Base-by-base conservation (phyloP, 2,113 vertebrate genomes). In the Lasiurus borealis region DNA sequence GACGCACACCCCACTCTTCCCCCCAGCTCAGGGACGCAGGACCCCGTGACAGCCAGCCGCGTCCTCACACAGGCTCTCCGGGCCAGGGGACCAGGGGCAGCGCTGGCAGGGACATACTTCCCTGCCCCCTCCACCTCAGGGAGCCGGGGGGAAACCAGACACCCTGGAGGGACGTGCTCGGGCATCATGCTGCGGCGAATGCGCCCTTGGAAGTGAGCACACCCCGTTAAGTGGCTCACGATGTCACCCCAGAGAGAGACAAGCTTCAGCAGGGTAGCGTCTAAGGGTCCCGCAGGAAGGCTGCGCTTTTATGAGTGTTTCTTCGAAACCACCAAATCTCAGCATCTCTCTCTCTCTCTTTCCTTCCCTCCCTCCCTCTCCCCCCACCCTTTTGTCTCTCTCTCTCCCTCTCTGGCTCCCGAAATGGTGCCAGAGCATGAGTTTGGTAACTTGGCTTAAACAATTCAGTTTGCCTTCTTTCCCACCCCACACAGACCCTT, bases 161-260 rank as follows among this genome's bases (percentile, higher is more conserved):
- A 25, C 88, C 44, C 78, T 4, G 9, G 84, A 64, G 91, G 68
- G 81, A 15, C 14, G 8, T 54, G 6, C 18, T 88, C 18, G 4
- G 4, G 87, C 78, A 40, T 44, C 25, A 31, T 21, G 12, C 72
- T 0, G 4, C 15, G 10, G 44, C 19, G 23, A 81, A 3, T 66
- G 40, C 34, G 23, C 54, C 64, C 86, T 44, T 13, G 15, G 23
- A 92, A 75, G 82, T 34, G 34, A 15, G 27, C 23, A 14, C 18
- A 73, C 2, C 10, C 68, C 0, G 4, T 64, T 54, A 68, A 73
- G 82, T 4, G 40, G 62, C 78, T 96, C 78, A 19, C 13, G 92
- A 94, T 23, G n/a, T 86, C 93, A 78, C 78, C 81, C 31, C 10
- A 71, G 94, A 92, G 77, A 83, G 93, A 88, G 88, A 31, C 11